Evolutionary conservation across 1,140 invertebrate genomes (phyloP).

Genomic region (Ceratosolen fusciceps): DNA sequence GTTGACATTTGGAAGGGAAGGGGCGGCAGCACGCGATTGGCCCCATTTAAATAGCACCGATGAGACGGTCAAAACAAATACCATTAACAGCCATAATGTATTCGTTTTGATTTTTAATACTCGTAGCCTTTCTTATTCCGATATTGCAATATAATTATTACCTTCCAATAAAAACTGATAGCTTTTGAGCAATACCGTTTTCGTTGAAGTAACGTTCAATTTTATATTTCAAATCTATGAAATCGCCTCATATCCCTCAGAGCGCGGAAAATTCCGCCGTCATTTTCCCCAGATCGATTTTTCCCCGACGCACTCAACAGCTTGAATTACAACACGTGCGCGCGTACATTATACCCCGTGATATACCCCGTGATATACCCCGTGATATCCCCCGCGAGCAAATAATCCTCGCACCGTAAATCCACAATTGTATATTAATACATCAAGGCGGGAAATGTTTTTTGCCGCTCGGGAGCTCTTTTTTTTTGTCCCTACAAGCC

Average conservation of each 20-base stretch:
- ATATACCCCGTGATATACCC: too few relatives aligned
- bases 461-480: background rate
- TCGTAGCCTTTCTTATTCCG: background rate
- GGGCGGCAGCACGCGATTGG: too few relatives aligned
- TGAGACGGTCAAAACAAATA: too few relatives aligned
- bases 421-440: background rate
- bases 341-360: too few relatives aligned
- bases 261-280: slow-evolving; percentile 25
- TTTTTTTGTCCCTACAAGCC: too few relatives aligned
- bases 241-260: background rate
- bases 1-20: too few relatives aligned
- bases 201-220: slow-evolving; percentile 7
- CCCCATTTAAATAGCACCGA: too few relatives aligned
- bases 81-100: too few relatives aligned
- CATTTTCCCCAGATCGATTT: slow-evolving; percentile 6
- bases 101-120: background rate
- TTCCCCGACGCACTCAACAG: too few relatives aligned
- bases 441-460: background rate
- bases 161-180: slow-evolving; percentile 5
- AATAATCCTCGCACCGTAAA: slow-evolving; percentile 21
- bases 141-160: background rate
- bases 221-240: background rate
- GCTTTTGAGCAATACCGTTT: slow-evolving; percentile 26
- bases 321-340: slow-evolving; percentile 10
- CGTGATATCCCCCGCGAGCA: background rate